These are phyloP conservation scores for Callospermophilus lateralis DNA, from an alignment of 2,113 vertebrate species.

Conservation along the genomic window DNA sequence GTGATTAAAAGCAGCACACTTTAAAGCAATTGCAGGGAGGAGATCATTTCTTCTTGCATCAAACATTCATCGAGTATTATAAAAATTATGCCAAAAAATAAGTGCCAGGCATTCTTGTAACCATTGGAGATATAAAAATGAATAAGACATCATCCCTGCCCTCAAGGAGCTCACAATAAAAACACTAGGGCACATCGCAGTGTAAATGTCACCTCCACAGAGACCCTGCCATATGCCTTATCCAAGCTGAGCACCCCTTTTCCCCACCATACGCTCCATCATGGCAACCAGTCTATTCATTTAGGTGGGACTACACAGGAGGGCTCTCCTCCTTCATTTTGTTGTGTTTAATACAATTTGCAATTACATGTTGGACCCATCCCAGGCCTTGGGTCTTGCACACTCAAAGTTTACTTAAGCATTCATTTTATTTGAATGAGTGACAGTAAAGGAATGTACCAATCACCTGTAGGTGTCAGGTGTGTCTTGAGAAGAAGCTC, in stretches of 20 bases:
- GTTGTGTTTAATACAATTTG: too few relatives aligned
- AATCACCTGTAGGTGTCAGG: background rate
- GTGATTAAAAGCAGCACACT: slow-evolving; percentile 52
- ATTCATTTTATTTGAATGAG: background rate
- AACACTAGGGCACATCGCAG: background rate
- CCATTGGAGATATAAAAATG: background rate
- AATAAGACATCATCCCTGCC: background rate
- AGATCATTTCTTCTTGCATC: slow-evolving; percentile 60
- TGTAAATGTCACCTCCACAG: background rate
- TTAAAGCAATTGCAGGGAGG: slow-evolving; percentile 54
- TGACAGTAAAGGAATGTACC: background rate
- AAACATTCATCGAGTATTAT: slow-evolving; percentile 47
- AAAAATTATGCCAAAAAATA: slow-evolving; percentile 58
- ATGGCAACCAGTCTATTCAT: background rate
- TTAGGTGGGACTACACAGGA: too few relatives aligned
- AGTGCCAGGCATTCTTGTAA: slow-evolving; percentile 40
- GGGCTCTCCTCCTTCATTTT: too few relatives aligned
- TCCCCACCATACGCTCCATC: background rate
- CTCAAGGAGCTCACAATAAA: background rate
- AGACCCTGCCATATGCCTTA: background rate
- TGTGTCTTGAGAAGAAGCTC: background rate
- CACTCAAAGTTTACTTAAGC: background rate
- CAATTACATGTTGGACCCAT: background rate
- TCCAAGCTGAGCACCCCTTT: background rate
- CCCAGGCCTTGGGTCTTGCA: background rate